A percentile compares a stretch with the other conserved stretches of the same genome.
These are phyloP conservation scores for Hydra vulgaris DNA, from an alignment of 30 jellyfish, hydroid and myxozoan genomes.

Conservation along the genomic window DNA sequence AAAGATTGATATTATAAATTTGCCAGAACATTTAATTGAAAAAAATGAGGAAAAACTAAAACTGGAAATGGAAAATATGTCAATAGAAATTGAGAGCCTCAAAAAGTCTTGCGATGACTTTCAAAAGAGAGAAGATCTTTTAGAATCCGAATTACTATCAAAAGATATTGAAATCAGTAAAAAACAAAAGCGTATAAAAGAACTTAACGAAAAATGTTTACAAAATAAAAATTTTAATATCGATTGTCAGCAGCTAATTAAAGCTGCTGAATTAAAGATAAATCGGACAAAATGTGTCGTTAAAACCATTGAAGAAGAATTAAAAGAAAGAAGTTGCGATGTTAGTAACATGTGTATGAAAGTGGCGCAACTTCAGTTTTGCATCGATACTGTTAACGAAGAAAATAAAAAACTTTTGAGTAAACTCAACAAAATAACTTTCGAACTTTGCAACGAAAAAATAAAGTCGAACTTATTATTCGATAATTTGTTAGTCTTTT, in stretches of 20 bases:
- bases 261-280: neutral
- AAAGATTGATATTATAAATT: too few species aligned
- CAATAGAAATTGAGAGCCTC: neutral
- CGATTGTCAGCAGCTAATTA: neutral
- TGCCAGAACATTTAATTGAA: neutral
- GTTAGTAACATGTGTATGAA: neutral
- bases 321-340: neutral
- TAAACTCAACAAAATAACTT: neutral
- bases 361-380: neutral
- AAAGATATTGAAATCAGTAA: neutral
- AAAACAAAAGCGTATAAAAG: neutral
- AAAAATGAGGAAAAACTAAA: neutral
- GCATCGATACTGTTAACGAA: neutral
- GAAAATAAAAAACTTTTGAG: neutral
- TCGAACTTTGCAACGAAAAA: neutral
- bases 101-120: neutral
- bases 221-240: neutral
- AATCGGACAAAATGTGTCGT: neutral
- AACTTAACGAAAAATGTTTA: neutral
- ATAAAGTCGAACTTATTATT: neutral
- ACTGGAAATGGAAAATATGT: neutral
- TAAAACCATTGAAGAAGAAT: neutral
- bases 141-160: neutral
- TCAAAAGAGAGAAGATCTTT: neutral
- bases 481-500: neutral